Conservation (phyloP, 2,888 invertebrate genomes). For the Eupithecia insigniata region DNA sequence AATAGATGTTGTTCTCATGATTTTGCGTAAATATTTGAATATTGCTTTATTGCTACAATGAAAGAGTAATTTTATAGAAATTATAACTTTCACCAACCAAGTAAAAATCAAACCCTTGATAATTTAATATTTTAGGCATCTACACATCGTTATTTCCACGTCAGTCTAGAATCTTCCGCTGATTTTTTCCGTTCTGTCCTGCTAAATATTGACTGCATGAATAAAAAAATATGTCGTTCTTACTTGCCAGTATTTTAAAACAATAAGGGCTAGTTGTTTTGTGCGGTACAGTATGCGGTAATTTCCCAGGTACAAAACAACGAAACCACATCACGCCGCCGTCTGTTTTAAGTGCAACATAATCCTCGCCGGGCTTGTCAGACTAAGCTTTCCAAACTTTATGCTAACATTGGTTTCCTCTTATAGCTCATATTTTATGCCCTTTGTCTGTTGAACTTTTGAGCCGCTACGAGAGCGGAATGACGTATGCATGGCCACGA, state of each 20-base stretch:
- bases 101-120: no score
- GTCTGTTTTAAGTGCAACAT: background rate
- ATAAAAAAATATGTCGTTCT: background rate
- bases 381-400: conserved; percentile 15
- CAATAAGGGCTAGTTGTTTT: background rate
- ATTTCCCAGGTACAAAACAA: background rate
- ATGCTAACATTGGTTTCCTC: conserved; percentile 12
- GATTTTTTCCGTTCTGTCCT: background rate
- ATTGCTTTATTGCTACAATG: conserved; percentile 2
- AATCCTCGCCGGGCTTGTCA: background rate
- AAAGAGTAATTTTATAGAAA: background rate
- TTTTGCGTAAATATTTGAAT: conserved; percentile 29
- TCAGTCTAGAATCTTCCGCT: background rate
- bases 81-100: background rate
- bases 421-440: conserved; percentile 12
- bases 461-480: conserved; percentile 28
- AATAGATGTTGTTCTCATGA: conserved; percentile 44
- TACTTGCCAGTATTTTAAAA: background rate
- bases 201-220: no score
- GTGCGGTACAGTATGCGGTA: background rate
- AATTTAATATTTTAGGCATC: no score
- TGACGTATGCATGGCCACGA: conserved; percentile 42
- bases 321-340: background rate
- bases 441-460: conserved; percentile 26
- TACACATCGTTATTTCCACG: no score